A percentile compares a stretch with the other conserved stretches of the same genome.
Conservation (phyloP, 2,113 vertebrate species). For the Erythrolamprus reginae region DNA sequence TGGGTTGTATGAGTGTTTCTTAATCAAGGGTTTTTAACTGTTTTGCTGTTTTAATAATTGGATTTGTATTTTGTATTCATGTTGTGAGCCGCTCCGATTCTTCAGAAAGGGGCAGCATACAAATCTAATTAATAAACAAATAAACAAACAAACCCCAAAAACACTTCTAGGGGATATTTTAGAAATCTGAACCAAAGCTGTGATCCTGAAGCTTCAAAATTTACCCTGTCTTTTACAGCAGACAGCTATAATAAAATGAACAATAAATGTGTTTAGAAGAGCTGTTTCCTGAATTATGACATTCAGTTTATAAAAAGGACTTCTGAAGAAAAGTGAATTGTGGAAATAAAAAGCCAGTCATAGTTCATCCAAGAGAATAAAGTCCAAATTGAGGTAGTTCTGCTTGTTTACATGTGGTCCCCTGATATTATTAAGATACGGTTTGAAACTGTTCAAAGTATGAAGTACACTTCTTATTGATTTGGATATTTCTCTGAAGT, state of each 20-base stretch:
- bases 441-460: not conserved
- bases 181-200: not conserved
- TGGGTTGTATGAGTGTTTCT: no score
- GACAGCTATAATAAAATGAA: not conserved
- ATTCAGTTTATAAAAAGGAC: not conserved
- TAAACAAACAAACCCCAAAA: no score
- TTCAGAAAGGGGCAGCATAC: no score
- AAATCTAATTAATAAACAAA: no score
- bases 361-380: not conserved
- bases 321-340: fast-evolving
- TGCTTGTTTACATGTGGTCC: not conserved
- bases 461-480: not conserved
- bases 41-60: no score
- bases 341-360: not conserved
- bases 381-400: not conserved
- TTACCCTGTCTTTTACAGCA: not conserved
- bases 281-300: not conserved
- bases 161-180: not conserved
- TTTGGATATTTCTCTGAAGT: not conserved
- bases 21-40: no score
- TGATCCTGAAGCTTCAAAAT: conserved; percentile 36
- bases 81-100: no score
- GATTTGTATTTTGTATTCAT: no score
- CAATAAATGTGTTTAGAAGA: not conserved
- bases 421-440: not conserved